Base-by-base conservation (phyloP, 1,140 invertebrate species). In the Onthophagus taurus region DNA sequence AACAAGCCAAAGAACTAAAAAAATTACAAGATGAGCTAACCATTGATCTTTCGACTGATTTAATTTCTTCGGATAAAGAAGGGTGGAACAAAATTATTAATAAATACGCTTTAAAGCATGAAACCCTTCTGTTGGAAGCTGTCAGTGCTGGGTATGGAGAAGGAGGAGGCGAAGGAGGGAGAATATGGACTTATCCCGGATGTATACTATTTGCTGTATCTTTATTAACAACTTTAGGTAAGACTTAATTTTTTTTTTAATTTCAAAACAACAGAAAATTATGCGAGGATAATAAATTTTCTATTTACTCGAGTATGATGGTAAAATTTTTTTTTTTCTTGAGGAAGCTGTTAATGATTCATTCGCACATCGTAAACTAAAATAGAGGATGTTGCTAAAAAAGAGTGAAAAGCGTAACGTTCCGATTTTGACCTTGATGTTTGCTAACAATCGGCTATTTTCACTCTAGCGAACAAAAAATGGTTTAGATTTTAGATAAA, bases 151-250 rank as follows among this genome's bases (percentile, higher is more conserved):
- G 75, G 3, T 77, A 74, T 37, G 74, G 69, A 0, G 72, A 74
- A 49, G 69, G 70, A 13, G 58, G 68, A 0, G 69, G 70, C 13
- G 58, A 67, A 0, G 57, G 55, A 4, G 75, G 72, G 7, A 68
- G 66, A 26, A 66, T 78, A 2, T 78, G 75, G 75, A 75, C 72
- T 0, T 76, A 74, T 55, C 67, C 75, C 1, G 76, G 76, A n/a
- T 77, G 73, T 49, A 48, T 76, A 8, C 59, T 78, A 7, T 77
- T 77, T 51, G 67, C 74, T 3, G 68, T 77, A 14, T 75, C 75
- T 0, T 57, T 78, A 12, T 59, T 78, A 14, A 77, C 75, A 3
- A 77, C 75, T n/a, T 57, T 77, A 17, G 76, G 75, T 76, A 58
- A 60, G 55, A 50, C 31, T 29, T 21, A 30, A 14, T 9, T 11